Evolutionary conservation across 2,888 invertebrate genomes (phyloP).

Genomic region (Drosophila prostipennis): DNA sequence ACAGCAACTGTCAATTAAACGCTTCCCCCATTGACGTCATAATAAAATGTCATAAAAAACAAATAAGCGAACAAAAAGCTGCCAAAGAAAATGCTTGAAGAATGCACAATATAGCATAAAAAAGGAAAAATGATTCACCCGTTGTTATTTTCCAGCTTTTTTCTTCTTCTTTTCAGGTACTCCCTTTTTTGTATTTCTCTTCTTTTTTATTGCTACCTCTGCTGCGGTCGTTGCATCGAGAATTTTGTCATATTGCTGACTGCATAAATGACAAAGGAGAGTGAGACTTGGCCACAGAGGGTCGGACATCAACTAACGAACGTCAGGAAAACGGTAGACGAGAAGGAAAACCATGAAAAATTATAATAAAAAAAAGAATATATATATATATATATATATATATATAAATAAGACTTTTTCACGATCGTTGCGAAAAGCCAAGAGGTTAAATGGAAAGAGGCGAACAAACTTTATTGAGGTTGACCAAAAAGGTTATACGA

Average conservation of each 20-base stretch:
- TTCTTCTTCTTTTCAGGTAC: neutral
- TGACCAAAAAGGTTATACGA: neutral
- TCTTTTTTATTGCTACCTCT: constrained; percentile 1
- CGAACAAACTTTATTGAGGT: neutral
- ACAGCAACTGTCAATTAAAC: constrained; percentile 35
- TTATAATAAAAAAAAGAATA: neutral
- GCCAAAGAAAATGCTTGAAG: constrained; percentile 2
- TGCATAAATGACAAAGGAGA: constrained; percentile 19
- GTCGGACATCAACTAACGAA: neutral
- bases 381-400: no score
- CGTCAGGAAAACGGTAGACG: neutral
- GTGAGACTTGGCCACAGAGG: neutral
- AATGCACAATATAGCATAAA: constrained; percentile 6
- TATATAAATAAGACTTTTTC: no score
- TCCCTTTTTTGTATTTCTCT: neutral
- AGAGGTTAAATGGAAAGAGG: neutral
- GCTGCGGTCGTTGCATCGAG: neutral
- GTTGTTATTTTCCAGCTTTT: neutral
- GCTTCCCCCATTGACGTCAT: constrained; percentile 34
- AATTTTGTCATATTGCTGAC: constrained; percentile 15
- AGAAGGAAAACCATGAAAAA: neutral
- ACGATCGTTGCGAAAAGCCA: neutral
- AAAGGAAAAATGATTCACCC: neutral
- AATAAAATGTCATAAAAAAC: constrained; percentile 25
- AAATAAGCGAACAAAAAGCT: constrained; percentile 1